Evolutionary conservation across 1,140 invertebrate species (phyloP).

Genomic region (Caenorhabditis inopinata): DNA sequence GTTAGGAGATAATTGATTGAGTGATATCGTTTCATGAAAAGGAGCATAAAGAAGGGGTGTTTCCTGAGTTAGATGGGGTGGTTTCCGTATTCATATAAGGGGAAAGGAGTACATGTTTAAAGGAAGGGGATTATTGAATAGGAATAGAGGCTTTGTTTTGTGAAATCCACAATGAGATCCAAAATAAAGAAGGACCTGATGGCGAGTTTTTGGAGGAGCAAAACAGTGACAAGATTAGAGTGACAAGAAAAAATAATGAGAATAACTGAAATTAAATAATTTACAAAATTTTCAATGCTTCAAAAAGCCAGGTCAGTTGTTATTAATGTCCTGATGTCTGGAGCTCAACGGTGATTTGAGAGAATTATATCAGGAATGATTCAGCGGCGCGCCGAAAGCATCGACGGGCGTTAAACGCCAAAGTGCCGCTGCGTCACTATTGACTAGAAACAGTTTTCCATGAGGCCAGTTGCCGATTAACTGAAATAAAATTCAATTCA

Average conservation of each 20-base stretch:
- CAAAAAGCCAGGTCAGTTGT: too few relatives aligned
- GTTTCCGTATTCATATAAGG: conserved; percentile 21
- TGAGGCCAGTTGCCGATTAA: conserved; percentile 6
- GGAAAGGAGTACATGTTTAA: conserved; percentile 1
- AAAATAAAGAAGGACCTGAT: background rate
- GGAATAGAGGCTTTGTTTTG: background rate
- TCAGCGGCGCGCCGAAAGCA: background rate
- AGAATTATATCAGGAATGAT: background rate
- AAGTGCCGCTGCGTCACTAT: background rate
- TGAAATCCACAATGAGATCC: background rate
- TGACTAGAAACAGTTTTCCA: conserved; percentile 12
- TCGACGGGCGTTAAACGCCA: conserved; percentile 30
- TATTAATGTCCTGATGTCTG: too few relatives aligned
- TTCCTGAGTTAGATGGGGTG: conserved; percentile 17
- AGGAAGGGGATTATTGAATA: background rate
- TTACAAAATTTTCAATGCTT: background rate
- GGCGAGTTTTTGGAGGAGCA: background rate
- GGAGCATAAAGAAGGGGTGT: background rate
- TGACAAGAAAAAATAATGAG: background rate
- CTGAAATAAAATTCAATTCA: conserved; percentile 8
- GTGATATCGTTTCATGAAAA: background rate
- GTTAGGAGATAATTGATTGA: background rate
- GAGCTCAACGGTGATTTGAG: background rate
- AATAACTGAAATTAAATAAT: background rate
- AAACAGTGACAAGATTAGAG: conserved; percentile 15